These are phyloP conservation scores for Aproaerema taeniolella DNA, from an alignment of 2,888 invertebrate species.

Conservation along the genomic window DNA sequence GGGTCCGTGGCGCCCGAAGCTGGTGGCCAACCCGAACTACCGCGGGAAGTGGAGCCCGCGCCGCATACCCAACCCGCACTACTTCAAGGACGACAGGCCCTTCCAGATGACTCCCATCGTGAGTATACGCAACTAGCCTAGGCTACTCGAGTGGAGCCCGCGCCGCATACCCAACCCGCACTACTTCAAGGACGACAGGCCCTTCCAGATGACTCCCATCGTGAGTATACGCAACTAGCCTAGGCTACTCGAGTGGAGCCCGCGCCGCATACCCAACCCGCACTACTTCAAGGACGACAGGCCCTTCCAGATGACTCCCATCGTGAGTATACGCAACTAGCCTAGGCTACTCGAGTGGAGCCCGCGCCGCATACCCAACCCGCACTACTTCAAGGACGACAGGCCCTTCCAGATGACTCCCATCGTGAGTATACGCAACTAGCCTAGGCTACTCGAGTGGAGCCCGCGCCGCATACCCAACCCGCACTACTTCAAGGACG, in stretches of 20 bases:
- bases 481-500: constrained; percentile 95
- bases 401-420: constrained; percentile 93
- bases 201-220: constrained; percentile 93
- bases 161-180: constrained; percentile 93
- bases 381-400: constrained; percentile 93
- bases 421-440: constrained; percentile 88
- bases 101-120: constrained; percentile 94
- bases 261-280: constrained; percentile 92
- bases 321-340: constrained; percentile 89
- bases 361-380: constrained; percentile 91
- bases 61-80: constrained; percentile 93
- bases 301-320: constrained; percentile 93
- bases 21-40: constrained; percentile 95
- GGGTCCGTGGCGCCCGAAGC: constrained; percentile 94
- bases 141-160: constrained; percentile 96
- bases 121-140: no score
- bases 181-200: constrained; percentile 92
- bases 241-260: constrained; percentile 96
- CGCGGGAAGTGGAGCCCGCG: constrained; percentile 96
- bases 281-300: constrained; percentile 93
- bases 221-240: constrained; percentile 87
- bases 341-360: no score
- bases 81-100: constrained; percentile 93
- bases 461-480: constrained; percentile 90
- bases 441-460: no score